Base-by-base conservation (phyloP, 37 sponge, comb jelly and placozoan species). In the Haliclona indistincta region DNA sequence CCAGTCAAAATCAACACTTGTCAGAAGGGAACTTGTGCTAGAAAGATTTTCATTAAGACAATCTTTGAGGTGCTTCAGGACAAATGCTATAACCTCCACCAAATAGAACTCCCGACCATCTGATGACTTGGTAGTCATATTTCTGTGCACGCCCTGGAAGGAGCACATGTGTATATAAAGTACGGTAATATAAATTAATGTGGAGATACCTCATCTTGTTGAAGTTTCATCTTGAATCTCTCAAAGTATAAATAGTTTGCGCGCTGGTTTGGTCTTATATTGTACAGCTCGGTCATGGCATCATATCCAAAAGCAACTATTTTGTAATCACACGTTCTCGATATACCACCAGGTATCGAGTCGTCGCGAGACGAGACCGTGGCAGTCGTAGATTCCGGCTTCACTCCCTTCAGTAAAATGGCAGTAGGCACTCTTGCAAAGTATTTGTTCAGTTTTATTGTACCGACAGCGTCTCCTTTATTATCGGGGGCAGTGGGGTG, bases 211-310 rank as follows among this genome's bases (percentile, higher is more conserved):
- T 74, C 45, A 41, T 82, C 83, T 19, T 67, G 55, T 29, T 74
- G 75, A 15, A 82, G 56, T 56, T 73, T 64, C 83, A 82, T 82
- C 42, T 82, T 82, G 34, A 74, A 66, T 29, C 74, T 44, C 63
- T 82, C 83, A 67, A 82, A 82, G 54, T 74, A 82, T 4, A 65
- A 23, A 36, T 56, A 82, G 0, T 67, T 29, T 20, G 13, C n/a
- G 7, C 51, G 44, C 1, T 82, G 60, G 19, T 10, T 5, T 20
- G 54, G 45, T 11, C 56, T 42, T 19, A 82, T 30, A 22, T 74
- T 74, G 2, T 30, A 11, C n/a, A 67, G 74, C n/a, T 66, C 38
- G 0, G 8, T 53, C 26, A 67, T 51, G 22, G 83, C 83, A 28
- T 73, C 68, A 43, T 67, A 53, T 19, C 83, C 83, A 64, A 82